Evolutionary conservation across 2,888 invertebrate species (phyloP).

Genomic region (Caenorhabditis sinica): DNA sequence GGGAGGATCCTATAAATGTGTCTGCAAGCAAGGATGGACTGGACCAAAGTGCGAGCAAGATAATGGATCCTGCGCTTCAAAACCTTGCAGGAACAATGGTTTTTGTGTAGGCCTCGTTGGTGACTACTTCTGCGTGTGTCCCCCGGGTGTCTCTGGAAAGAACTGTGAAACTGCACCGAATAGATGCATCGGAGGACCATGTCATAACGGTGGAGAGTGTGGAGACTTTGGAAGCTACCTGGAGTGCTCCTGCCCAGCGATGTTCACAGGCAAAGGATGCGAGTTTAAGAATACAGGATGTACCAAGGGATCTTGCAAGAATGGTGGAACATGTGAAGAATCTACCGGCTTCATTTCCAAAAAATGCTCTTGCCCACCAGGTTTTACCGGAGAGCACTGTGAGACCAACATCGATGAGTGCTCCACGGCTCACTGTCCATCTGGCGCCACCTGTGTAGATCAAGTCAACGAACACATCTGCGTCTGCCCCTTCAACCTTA

Average conservation of each 20-base stretch:
- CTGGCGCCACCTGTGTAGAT: slow-evolving; percentile 80
- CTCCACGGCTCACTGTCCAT: slow-evolving; percentile 78
- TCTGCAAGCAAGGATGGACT: slow-evolving; percentile 87
- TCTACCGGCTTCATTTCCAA: slow-evolving; percentile 67
- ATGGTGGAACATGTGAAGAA: slow-evolving; percentile 81
- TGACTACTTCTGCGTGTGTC: slow-evolving; percentile 91
- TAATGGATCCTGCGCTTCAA: slow-evolving; percentile 91
- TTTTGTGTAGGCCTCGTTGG: slow-evolving; percentile 93
- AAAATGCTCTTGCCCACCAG: slow-evolving; percentile 91
- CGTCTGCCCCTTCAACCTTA: slow-evolving; percentile 96
- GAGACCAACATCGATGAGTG: slow-evolving; percentile 83
- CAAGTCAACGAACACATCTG: slow-evolving; percentile 91
- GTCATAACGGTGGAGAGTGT: slow-evolving; percentile 96
- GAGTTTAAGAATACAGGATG: slow-evolving; percentile 78
- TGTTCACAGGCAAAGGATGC: slow-evolving; percentile 71
- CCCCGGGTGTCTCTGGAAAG: slow-evolving; percentile 92
- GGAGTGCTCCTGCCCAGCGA: slow-evolving; percentile 92
- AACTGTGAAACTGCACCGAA: slow-evolving; percentile 97
- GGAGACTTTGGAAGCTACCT: slow-evolving; percentile 96
- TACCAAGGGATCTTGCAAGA: slow-evolving; percentile 74
- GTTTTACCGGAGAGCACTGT: slow-evolving; percentile 81
- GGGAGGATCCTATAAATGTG: slow-evolving; percentile 92
- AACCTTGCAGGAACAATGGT: slow-evolving; percentile 95
- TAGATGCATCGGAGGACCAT: slow-evolving; percentile 93
- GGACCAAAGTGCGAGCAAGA: slow-evolving; percentile 89